Conservation (phyloP, 2,797 vertebrate species). For the Octomys mimax region DNA sequence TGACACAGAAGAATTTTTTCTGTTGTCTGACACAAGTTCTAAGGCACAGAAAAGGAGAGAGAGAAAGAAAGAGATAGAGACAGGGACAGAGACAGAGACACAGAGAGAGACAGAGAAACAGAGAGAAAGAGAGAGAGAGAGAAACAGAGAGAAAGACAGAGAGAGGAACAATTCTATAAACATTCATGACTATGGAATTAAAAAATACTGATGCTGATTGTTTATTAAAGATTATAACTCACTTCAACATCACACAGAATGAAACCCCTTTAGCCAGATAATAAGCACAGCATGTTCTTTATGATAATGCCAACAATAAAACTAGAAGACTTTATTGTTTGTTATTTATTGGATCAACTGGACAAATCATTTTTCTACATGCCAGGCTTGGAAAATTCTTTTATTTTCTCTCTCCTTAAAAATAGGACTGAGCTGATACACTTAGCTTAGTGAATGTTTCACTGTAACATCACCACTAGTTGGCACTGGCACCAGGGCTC, state of each 20-base stretch:
- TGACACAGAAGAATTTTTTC: slow-evolving; percentile 31
- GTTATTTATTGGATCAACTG: slow-evolving; percentile 71
- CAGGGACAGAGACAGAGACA: too few species aligned
- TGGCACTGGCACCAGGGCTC: neutral
- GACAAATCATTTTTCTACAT: slow-evolving; percentile 75
- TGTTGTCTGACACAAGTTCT: slow-evolving; percentile 36
- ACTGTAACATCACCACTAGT: neutral
- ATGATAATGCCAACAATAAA: slow-evolving; percentile 84
- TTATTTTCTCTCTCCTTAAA: slow-evolving; percentile 76
- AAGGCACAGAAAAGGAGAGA: neutral
- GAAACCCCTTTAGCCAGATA: slow-evolving; percentile 81
- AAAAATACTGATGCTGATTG: slow-evolving; percentile 68
- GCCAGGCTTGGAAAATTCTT: slow-evolving; percentile 63
- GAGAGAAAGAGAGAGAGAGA: neutral
- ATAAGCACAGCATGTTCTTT: slow-evolving; percentile 80
- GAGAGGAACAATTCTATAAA: neutral
- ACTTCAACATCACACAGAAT: slow-evolving; percentile 69
- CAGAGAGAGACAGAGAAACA: neutral
- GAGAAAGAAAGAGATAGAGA: neutral
- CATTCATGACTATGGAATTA: slow-evolving; percentile 67
- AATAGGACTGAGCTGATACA: slow-evolving; percentile 41
- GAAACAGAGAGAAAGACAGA: too few species aligned
- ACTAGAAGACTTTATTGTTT: slow-evolving; percentile 81
- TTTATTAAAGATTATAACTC: slow-evolving; percentile 82
- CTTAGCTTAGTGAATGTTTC: slow-evolving; percentile 10